Evolutionary conservation across 1,140 invertebrate species (phyloP), one percentile per base, ranked within the genome.

Genomic region (Mya arenaria): DNA sequence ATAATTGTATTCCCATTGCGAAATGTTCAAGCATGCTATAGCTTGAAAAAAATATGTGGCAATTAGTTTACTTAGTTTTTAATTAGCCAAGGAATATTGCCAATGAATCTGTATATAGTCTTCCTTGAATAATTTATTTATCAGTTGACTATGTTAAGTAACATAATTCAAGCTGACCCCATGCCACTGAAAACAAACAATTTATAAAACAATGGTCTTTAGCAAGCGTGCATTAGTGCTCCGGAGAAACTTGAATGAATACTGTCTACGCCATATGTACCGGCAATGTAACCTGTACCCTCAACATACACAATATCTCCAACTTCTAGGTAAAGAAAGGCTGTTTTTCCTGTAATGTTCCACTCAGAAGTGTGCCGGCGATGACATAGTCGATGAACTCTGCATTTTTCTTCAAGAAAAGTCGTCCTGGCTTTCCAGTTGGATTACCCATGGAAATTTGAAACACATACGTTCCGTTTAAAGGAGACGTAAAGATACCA

Each of bases 341-440:
- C 63, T 6, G 72, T 62, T 25, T 34, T 37, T 4, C 72, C 58
- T 4, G 28, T 60, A 28, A 62, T 60, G 25, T 75, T 32, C 72
- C 72, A 75, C 23, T 48, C 72, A 23, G 8, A 41, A 23, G 19
- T 75, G 37, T 75, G 19, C 69, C 72, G 15, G 72, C 72, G 34
- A 62, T 28, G 1, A 44, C 72, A 44, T 41, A 75, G 25, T 62
- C 72, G 4, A 62, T 39, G 13, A 25, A n/a, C 17, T 62, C 15
- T n/a, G 15, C 28, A 19, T 62, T 62, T 19, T 75, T 62, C 39
- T 41, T 44, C 56, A 75, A 4, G 36, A 13, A 44, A 28, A 75
- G 34, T 23, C 25, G 28, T 1, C 56, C 56, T 19, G 36, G 13
- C 8, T 75, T 6, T 44, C 37, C 58, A 8, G 17, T 13, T 17